phyloP scores from a whole-genome alignment of 2,888 invertebrate species.

The Drosophila fulvimacula region DNA sequence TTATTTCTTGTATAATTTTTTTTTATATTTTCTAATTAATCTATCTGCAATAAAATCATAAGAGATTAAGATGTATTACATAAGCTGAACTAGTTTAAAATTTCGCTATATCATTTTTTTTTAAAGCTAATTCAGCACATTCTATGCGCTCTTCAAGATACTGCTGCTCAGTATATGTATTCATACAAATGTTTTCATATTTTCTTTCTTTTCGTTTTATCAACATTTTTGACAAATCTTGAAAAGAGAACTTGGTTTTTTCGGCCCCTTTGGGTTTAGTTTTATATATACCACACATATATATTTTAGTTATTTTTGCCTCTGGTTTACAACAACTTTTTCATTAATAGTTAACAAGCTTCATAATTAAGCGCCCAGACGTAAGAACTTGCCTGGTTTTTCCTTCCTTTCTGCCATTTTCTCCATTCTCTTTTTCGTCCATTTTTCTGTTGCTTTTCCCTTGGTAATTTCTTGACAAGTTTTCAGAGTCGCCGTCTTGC shows the following conservation, averaged over 20 bases:
- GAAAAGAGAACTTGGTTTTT: slow-evolving; percentile 11
- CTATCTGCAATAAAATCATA: too few relatives aligned
- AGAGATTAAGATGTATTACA: too few relatives aligned
- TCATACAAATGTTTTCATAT: neutral
- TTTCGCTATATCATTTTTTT: neutral
- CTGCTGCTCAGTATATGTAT: neutral
- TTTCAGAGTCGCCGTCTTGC: slow-evolving; percentile 14
- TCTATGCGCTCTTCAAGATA: neutral
- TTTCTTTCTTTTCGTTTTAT: neutral
- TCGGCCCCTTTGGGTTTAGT: slow-evolving; percentile 8
- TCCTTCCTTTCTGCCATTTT: slow-evolving; percentile 4
- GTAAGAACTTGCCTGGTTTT: slow-evolving; percentile 40
- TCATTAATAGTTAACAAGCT: slow-evolving; percentile 81
- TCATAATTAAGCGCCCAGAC: slow-evolving; percentile 73
- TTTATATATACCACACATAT: neutral
- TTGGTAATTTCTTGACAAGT: slow-evolving; percentile 37
- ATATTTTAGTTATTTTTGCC: slow-evolving; percentile 33
- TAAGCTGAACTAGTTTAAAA: neutral
- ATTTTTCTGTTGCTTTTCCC: slow-evolving; percentile 38
- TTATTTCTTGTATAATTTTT: too few relatives aligned
- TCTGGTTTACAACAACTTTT: slow-evolving; percentile 69
- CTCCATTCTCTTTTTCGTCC: slow-evolving; percentile 9
- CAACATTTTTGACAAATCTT: neutral
- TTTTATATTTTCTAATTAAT: too few relatives aligned
- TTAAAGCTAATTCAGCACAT: too few relatives aligned